A percentile compares a stretch with the other conserved stretches of the same genome.
These are phyloP conservation scores for Papilio aristodemus DNA, from an alignment of 1,140 invertebrate genomes.

Conservation along the genomic window DNA sequence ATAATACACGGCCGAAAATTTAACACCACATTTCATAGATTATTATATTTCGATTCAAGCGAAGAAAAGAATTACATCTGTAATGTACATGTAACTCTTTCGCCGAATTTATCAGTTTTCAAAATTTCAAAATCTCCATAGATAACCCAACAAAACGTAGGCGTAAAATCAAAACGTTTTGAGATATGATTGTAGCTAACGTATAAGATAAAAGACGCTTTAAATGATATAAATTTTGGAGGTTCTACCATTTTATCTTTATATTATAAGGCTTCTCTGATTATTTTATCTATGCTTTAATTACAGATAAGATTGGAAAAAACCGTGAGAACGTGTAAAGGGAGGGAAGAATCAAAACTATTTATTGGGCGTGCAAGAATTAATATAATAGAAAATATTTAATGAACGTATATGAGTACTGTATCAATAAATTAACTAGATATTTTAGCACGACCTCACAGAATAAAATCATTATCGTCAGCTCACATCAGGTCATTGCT, in stretches of 20 bases:
- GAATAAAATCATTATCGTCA: no score
- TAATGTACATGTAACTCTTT: no score
- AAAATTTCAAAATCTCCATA: slow-evolving; percentile 1
- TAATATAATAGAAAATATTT: background rate
- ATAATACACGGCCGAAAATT: background rate
- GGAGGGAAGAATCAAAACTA: background rate
- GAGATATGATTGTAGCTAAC: slow-evolving; percentile 3
- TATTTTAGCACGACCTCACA: no score
- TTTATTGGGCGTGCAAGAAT: background rate
- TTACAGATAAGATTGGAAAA: slow-evolving; percentile 5
- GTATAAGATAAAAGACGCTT: background rate
- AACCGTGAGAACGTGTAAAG: background rate
- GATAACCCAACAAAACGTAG: slow-evolving; percentile 9
- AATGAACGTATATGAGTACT: background rate
- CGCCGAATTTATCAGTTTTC: slow-evolving; percentile 8
- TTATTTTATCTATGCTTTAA: slow-evolving; percentile 14
- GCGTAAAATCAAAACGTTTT: slow-evolving; percentile 2
- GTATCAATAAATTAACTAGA: no score
- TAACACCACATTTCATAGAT: background rate
- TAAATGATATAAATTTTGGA: slow-evolving; percentile 14
- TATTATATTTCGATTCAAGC: no score
- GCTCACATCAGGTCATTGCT: no score
- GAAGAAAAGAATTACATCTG: no score
- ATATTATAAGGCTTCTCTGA: slow-evolving; percentile 3
- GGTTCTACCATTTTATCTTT: background rate